Evolutionary conservation across 2,113 vertebrate species (phyloP), one percentile per base, ranked within the genome.

Genomic region (Campylorhamphus procurvoides): DNA sequence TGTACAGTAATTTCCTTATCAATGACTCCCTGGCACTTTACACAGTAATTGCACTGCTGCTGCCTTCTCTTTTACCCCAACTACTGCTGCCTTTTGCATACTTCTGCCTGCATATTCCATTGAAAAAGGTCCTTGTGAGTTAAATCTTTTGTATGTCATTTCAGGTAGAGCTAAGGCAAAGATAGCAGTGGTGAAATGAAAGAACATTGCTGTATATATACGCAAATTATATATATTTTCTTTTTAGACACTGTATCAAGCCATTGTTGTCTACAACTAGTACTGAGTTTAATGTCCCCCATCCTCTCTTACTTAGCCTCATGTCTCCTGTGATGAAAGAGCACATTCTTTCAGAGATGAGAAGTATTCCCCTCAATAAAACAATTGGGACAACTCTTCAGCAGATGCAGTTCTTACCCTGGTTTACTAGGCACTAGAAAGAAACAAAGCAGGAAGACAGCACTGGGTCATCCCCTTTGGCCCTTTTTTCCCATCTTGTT

Each of bases 301-400:
- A 64, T 77, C 16, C 37, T 77, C 33, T 83, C 47, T 93, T 79
- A 52, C 28, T 81, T 71, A 76, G 23, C 27, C 10, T 47, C 47
- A 35, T 67, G 40, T 81, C 24, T 87, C 84, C 60, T 84, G 35
- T 4, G 4, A 75, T 20, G 12, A 77, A 87, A 49, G n/a, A 87
- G 25, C 18, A 95, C 86, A 83, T 85, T 87, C 20, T 87, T 90
- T 87, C 44, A 92, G 63, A 90, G 55, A n/a, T 20, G 84, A 66
- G 35, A 56, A 89, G 9, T 40, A 58, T 90, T 94, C 29, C 24
- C 42, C 83, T 49, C 66, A 72, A 68, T 90, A 78, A 84, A 95
- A 84, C 11, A 60, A 49, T 0, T 73, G 40, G 23, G 46, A 66
- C 20, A 73, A 22, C 10, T 35, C 18, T 92, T 87, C 44, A 77